phyloP scores from a whole-genome alignment of 2,888 invertebrate genomes.

The Apamea crenata region DNA sequence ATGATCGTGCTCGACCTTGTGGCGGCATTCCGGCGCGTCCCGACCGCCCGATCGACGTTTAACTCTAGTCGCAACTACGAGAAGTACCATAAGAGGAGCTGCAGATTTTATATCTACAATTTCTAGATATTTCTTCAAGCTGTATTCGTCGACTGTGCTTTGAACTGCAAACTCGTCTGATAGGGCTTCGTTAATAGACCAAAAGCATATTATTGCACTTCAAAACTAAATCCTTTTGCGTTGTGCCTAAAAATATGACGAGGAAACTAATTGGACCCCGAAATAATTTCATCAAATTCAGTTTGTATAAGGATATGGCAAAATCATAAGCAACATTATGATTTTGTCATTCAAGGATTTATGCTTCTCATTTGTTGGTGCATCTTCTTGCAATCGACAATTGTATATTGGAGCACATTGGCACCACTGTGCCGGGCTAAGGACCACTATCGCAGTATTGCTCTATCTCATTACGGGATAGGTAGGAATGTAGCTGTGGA shows the following conservation, averaged over 20 bases:
- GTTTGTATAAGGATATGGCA: neutral
- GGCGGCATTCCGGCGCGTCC: conserved; percentile 78
- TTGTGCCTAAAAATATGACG: neutral
- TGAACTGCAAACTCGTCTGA: neutral
- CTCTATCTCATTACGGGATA: conserved; percentile 35
- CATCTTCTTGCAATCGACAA: neutral
- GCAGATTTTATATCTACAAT: conserved; percentile 32
- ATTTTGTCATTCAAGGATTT: neutral
- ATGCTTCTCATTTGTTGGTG: neutral
- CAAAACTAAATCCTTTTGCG: no score
- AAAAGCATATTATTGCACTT: neutral
- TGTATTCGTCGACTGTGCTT: neutral
- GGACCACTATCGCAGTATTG: conserved; percentile 26
- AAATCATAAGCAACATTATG: no score
- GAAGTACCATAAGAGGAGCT: conserved; percentile 34
- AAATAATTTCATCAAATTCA: neutral
- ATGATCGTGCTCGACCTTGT: conserved; percentile 87
- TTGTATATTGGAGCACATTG: neutral
- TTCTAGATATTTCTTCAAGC: conserved; percentile 5
- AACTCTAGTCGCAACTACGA: conserved; percentile 47
- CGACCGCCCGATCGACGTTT: conserved; percentile 47
- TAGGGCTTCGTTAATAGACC: neutral
- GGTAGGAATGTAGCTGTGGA: conserved; percentile 13
- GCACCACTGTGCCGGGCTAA: neutral
- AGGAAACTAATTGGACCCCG: neutral